phyloP scores from a whole-genome alignment of 1,140 invertebrate genomes.

The Aphaenogaster rudis region DNA sequence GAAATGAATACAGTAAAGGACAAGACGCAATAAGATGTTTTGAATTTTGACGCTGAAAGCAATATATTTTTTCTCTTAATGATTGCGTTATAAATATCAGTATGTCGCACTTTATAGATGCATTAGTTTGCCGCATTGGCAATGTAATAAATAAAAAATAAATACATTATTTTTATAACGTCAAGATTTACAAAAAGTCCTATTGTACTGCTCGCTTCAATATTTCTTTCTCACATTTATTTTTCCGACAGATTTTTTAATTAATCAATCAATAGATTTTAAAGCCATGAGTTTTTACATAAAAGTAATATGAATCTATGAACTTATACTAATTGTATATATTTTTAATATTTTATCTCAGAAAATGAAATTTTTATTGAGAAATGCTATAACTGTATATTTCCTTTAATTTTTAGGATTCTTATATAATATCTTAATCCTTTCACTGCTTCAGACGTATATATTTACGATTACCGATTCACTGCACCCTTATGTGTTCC shows the following conservation, averaged over 20 bases:
- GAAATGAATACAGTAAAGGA: not conserved
- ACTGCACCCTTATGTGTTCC: too few relatives aligned
- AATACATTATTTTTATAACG: not conserved
- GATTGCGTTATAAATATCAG: not conserved
- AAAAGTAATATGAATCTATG: not conserved
- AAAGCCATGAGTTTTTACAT: not conserved
- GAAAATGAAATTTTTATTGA: not conserved
- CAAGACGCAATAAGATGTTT: not conserved
- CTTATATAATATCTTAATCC: not conserved
- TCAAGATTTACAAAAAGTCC: not conserved
- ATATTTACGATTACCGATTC: too few relatives aligned
- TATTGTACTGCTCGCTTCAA: not conserved
- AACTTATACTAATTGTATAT: not conserved
- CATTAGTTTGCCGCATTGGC: not conserved
- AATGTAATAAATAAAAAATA: not conserved
- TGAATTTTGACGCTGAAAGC: not conserved
- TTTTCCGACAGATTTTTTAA: too few relatives aligned
- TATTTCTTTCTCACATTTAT: too few relatives aligned
- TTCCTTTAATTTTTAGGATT: not conserved
- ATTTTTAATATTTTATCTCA: not conserved
- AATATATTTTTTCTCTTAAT: not conserved
- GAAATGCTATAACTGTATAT: not conserved
- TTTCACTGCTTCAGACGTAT: too few relatives aligned
- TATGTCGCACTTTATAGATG: not conserved
- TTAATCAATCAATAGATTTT: not conserved